Evolutionary conservation across 2,113 vertebrate species (phyloP), one percentile per base, ranked within the genome.

Genomic region (Callospermophilus lateralis): DNA sequence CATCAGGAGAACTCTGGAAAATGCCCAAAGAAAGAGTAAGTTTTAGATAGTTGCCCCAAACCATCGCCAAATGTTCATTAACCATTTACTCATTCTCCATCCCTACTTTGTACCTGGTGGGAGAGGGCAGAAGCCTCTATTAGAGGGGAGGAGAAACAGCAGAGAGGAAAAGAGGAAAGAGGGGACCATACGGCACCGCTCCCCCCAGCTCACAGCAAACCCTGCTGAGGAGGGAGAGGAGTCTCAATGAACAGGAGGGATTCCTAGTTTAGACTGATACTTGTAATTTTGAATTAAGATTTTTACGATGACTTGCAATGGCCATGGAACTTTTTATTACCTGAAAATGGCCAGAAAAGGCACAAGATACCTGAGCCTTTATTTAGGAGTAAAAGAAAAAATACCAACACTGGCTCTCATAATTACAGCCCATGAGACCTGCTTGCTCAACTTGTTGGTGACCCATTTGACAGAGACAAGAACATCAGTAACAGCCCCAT

Each of bases 221-320:
- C 48, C 39, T 42, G 4, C 74, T 72, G 58, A 24, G 70, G 19
- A 80, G 15, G 37, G 37, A 11, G 9, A 58, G 70, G 61, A 4
- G n/a, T 61, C 74, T 11, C n/a, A 42, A 9, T 6, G 13, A 87
- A n/a, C n/a, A 53, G 22, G 58, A 61, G 58, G 58, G 4, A 48
- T 8, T 55, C 53, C 17, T 39, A n/a, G 51, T 45, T 55, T 34
- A 17, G 37, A 87, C 37, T 4, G 17, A 55, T 4, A 65, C 51
- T 87, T 81, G 42, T 85, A 42, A 48, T 45, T 95, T 37, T 48
- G 34, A 96, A 77, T 39, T 83, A 81, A 92, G 65, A 45, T 42
- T 19, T 37, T 89, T 45, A 79, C 15, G 74, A 55, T 93, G 76
- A 58, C 39, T 73, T 81, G 39, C 4, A 67, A 53, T 6, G 22